phyloP scores from a whole-genome alignment of 2,888 invertebrate genomes.

The Andrena bicolor region DNA sequence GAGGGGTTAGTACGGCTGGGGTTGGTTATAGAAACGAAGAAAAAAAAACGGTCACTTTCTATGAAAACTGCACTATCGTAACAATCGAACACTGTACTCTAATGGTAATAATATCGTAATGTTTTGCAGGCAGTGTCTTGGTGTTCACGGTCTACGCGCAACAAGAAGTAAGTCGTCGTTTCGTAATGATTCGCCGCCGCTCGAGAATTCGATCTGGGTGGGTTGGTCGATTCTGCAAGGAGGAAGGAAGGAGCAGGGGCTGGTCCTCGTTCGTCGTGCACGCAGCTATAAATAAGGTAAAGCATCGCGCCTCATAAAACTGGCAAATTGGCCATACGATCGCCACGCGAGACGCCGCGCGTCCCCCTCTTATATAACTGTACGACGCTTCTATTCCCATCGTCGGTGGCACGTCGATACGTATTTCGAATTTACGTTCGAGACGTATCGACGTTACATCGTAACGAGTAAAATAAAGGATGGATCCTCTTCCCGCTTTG shows the following conservation, averaged over 20 bases:
- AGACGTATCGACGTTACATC: slow-evolving; percentile 6
- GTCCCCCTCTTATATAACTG: slow-evolving; percentile 31
- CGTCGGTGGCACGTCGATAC: background rate
- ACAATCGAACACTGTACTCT: slow-evolving; percentile 49
- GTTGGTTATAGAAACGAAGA: slow-evolving; percentile 16
- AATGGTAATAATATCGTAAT: slow-evolving; percentile 54
- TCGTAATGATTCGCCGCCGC: slow-evolving; percentile 49
- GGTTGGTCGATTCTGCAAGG: slow-evolving; percentile 45
- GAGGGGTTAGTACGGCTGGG: background rate
- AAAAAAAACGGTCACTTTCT: slow-evolving; percentile 49
- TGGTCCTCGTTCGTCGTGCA: slow-evolving; percentile 51
- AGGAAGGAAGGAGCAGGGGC: slow-evolving; percentile 19
- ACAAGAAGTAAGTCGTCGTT: slow-evolving; percentile 62
- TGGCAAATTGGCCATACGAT: slow-evolving; percentile 77
- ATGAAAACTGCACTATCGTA: slow-evolving; percentile 54
- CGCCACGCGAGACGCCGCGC: slow-evolving; percentile 60
- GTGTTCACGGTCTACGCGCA: slow-evolving; percentile 57
- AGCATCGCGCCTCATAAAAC: slow-evolving; percentile 68
- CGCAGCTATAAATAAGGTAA: slow-evolving; percentile 63
- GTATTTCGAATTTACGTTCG: slow-evolving; percentile 3
- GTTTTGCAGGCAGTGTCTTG: slow-evolving; percentile 61
- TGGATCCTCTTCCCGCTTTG: background rate
- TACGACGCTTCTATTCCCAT: slow-evolving; percentile 5
- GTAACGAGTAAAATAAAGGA: background rate
- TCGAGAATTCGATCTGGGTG: slow-evolving; percentile 54